Evolutionary conservation across 2,797 vertebrate genomes (phyloP).

Genomic region (Lophura swinhoii): DNA sequence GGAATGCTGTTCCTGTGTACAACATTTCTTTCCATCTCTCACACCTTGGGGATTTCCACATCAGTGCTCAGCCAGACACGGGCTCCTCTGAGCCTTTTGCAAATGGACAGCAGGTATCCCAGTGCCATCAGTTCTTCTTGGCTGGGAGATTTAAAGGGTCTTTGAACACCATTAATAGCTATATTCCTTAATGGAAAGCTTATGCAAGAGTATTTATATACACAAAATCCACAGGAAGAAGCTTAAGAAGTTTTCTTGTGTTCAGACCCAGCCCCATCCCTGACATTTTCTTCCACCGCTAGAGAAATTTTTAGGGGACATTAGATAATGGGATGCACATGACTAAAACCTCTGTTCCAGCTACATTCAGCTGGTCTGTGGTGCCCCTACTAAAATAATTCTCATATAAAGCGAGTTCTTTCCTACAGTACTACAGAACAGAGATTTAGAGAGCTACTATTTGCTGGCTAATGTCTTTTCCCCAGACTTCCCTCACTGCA

Average conservation of each 20-base stretch:
- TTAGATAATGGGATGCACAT: background rate
- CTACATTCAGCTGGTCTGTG: background rate
- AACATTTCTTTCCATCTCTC: background rate
- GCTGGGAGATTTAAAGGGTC: background rate
- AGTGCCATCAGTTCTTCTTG: background rate
- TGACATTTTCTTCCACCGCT: background rate
- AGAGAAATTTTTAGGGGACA: background rate
- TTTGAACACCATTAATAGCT: background rate
- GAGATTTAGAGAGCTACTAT: background rate
- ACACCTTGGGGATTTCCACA: background rate
- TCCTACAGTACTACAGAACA: background rate
- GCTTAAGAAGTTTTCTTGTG: background rate
- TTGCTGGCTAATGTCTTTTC: background rate
- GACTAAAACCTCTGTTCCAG: background rate
- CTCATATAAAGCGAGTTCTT: background rate
- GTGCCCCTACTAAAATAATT: background rate
- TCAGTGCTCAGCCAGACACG: background rate
- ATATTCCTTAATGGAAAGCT: background rate
- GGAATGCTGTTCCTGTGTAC: background rate
- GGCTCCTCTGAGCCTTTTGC: background rate
- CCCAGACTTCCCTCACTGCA: background rate
- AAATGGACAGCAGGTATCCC: fast-evolving
- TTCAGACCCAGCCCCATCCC: background rate
- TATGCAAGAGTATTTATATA: background rate
- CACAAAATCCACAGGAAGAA: background rate